Evolutionary conservation across 37 sponge, comb jelly and placozoan genomes (phyloP).

Genomic region (Bolinopsis microptera): DNA sequence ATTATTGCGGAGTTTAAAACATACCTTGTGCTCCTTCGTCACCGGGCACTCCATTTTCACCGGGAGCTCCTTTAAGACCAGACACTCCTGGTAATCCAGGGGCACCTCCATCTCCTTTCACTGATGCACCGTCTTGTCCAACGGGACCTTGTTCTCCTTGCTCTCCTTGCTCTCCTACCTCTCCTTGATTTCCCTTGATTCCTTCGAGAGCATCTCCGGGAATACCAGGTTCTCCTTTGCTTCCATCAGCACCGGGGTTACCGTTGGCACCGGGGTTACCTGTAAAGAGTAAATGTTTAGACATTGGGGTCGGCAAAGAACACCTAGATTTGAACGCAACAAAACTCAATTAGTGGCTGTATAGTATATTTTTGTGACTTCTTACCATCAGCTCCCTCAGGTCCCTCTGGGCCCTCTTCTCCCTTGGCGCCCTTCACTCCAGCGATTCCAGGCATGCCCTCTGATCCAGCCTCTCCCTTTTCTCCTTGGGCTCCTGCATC

Average conservation of each 20-base stretch:
- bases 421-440: slow-evolving; percentile 35
- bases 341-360: too few relatives aligned
- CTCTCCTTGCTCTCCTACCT: slow-evolving; percentile 60
- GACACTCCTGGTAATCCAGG: not conserved
- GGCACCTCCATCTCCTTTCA: slow-evolving; percentile 31
- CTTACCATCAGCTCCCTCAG: not conserved
- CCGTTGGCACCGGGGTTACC: slow-evolving; percentile 24
- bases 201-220: not conserved
- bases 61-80: slow-evolving; percentile 34
- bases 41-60: slow-evolving; percentile 17
- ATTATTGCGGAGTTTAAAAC: not conserved
- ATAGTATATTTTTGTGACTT: too few relatives aligned
- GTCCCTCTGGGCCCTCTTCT: not conserved
- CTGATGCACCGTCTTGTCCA: slow-evolving; percentile 18
- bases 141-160: slow-evolving; percentile 56
- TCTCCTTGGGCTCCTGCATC: not conserved
- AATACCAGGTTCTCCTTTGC: slow-evolving; percentile 63
- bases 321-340: too few relatives aligned
- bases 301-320: too few relatives aligned
- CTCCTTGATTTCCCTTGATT: slow-evolving; percentile 40
- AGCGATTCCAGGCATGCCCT: slow-evolving; percentile 17
- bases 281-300: not conserved
- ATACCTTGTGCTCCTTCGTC: slow-evolving; percentile 6
- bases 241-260: not conserved
- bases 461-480: not conserved